phyloP scores from a whole-genome alignment of 2,797 vertebrate genomes.

The Gouania willdenowi region DNA sequence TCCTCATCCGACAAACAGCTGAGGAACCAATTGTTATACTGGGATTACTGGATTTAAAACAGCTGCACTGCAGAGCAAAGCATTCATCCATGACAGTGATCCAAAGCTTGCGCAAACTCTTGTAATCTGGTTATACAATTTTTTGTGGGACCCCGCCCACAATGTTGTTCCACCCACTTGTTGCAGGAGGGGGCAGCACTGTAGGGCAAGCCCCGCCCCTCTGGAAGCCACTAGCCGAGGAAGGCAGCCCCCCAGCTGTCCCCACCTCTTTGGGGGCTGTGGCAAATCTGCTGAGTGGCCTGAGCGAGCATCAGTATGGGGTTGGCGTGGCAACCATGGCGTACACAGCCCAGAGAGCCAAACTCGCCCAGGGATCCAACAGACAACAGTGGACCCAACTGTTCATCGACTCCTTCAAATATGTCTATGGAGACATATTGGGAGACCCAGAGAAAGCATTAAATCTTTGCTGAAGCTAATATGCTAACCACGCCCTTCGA shows the following conservation, averaged over 20 bases:
- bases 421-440: slow-evolving; percentile 91
- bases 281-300: slow-evolving; percentile 84
- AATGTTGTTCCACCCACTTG: slow-evolving; percentile 67
- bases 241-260: slow-evolving; percentile 80
- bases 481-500: slow-evolving; percentile 54
- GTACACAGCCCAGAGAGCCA: slow-evolving; percentile 96
- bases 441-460: slow-evolving; percentile 84
- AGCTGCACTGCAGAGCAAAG: too few species aligned
- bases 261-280: slow-evolving; percentile 88
- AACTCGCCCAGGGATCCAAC: slow-evolving; percentile 87
- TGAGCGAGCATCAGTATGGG: slow-evolving; percentile 83
- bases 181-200: slow-evolving; percentile 65
- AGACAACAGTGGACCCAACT: slow-evolving; percentile 93
- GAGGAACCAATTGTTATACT: too few species aligned
- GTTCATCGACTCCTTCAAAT: slow-evolving; percentile 96
- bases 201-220: slow-evolving; percentile 75
- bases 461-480: slow-evolving; percentile 83
- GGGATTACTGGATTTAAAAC: too few species aligned
- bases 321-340: slow-evolving; percentile 94
- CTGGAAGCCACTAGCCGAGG: slow-evolving; percentile 75
- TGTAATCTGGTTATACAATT: too few species aligned
- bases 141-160: slow-evolving; percentile 70
- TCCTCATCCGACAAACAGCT: too few species aligned
- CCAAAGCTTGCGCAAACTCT: too few species aligned
- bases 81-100: too few species aligned